phyloP scores from a whole-genome alignment of 2,113 vertebrate genomes.

The Xyrauchen texanus region DNA sequence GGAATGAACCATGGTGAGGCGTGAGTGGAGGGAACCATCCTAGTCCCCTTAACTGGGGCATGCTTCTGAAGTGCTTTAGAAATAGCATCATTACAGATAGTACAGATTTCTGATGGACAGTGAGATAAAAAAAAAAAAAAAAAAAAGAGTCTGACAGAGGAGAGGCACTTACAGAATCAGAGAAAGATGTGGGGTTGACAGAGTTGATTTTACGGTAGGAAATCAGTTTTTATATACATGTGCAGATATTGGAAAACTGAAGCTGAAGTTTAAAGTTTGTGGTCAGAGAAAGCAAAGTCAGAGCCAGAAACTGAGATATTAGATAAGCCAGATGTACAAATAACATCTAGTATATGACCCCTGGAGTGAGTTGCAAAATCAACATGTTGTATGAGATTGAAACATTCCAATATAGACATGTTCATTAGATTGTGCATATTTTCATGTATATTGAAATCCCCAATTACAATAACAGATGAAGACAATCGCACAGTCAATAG shows the following conservation, averaged over 20 bases:
- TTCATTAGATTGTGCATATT: no score
- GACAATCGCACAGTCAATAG: no score
- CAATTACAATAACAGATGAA: no score
- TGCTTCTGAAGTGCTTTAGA: no score
- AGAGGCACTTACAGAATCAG: background rate
- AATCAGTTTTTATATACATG: background rate
- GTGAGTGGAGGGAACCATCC: no score
- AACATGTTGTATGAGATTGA: background rate
- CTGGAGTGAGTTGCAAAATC: background rate
- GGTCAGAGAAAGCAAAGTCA: no score
- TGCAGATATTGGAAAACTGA: background rate
- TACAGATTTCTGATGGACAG: background rate
- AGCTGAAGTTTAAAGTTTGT: no score
- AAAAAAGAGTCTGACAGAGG: background rate
- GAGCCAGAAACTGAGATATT: no score
- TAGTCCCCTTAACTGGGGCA: no score
- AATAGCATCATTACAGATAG: background rate
- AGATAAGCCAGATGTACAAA: background rate
- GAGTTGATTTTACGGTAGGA: background rate
- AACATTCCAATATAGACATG: no score
- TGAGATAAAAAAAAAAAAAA: background rate
- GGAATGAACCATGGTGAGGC: background rate
- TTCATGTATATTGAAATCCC: no score
- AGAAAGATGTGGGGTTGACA: no score
- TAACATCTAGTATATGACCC: background rate